Evolutionary conservation across 2,888 invertebrate genomes (phyloP).

Genomic region (Caenorhabditis japonica): DNA sequence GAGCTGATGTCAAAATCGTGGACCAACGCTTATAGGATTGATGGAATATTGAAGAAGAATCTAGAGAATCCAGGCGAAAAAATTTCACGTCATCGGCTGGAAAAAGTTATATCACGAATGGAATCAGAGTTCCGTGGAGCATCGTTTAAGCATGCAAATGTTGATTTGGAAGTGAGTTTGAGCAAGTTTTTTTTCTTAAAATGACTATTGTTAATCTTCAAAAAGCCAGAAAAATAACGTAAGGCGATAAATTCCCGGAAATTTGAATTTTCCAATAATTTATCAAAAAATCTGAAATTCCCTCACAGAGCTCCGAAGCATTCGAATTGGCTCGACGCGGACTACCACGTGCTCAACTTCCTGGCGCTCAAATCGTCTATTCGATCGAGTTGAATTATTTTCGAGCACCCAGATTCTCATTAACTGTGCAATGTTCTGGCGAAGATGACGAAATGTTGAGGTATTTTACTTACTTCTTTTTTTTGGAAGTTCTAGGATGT

Average conservation of each 20-base stretch:
- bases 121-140: constrained; percentile 67
- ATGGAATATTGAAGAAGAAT: constrained; percentile 64
- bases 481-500: no score
- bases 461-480: constrained; percentile 79
- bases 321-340: constrained; percentile 90
- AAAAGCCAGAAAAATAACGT: no score
- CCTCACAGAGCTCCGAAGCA: constrained; percentile 84
- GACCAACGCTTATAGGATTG: constrained; percentile 67
- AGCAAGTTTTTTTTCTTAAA: background rate
- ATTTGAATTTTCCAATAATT: background rate
- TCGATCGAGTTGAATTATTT: constrained; percentile 88
- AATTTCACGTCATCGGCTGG: constrained; percentile 84
- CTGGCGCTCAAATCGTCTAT: constrained; percentile 86
- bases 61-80: constrained; percentile 75
- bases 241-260: no score
- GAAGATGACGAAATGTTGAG: constrained; percentile 84
- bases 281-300: background rate
- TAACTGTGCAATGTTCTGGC: constrained; percentile 90
- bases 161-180: constrained; percentile 83
- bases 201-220: background rate
- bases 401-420: constrained; percentile 86
- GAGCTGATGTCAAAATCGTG: constrained; percentile 64
- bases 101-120: constrained; percentile 82
- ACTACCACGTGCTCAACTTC: constrained; percentile 84
- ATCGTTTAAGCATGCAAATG: constrained; percentile 80